Base-by-base conservation (phyloP, 37 sponge, comb jelly and placozoan genomes). In the Cliona cf. orientalis region DNA sequence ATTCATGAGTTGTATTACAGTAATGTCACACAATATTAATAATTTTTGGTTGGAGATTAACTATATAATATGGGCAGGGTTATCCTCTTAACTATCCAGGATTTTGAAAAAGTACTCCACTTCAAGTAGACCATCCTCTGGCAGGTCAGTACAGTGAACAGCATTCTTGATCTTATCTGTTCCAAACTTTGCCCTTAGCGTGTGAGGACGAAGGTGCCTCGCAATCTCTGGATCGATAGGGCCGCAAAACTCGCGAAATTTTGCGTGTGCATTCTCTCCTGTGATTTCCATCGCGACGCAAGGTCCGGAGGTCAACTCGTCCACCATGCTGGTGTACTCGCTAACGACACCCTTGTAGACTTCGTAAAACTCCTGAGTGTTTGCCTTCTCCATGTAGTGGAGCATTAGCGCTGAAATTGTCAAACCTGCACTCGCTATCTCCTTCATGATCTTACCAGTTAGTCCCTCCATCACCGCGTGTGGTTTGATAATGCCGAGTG, bases 271-370 rank as follows among this genome's bases (percentile, higher is more conserved):
- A 37, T 89, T 80, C 1, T 41, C 70, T 17, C 82, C 87, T 43
- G 26, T 67, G 29, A 98, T 83, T 85, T 96, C 99, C 70, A 98
- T 82, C 26, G 99, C 99, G 19, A 98, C 69, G 62, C 96, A 98
- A n/a, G 99, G 99, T 23, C 99, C 99, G 32, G 94, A 93, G 59
- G 87, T 90, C 34, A 98, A 86, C 74, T 96, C 85, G 14, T 83
- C 81, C 40, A 96, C 96, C 99, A 98, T 95, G 56, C 82, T 72
- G 33, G 41, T 86, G 85, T 93, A 98, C 76, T 98, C 99, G 0
- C 90, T 81, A 19, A 98, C 96, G 34, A 98, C 99, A 26, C 99
- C 99, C 57, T 91, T 92, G 86, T 98, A 98, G 9, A 98, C 93
- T 64, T 98, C 96, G 22, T 84, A 86, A 58, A 98, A 94, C 79